phyloP scores from a whole-genome alignment of 2,888 invertebrate genomes.

The Corbicula japonica region DNA sequence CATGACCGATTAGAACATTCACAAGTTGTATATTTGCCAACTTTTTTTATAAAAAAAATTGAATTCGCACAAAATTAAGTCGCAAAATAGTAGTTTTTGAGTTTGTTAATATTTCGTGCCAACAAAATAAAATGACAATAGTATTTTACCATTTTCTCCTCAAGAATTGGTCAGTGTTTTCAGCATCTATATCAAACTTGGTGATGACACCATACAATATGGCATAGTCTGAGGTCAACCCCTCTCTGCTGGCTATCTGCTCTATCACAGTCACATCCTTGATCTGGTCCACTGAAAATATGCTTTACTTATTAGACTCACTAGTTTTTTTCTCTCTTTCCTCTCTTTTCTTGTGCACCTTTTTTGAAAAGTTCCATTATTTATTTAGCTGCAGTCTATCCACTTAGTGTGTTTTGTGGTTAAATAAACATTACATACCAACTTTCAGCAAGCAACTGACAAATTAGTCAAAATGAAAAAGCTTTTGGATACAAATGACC shows the following conservation, averaged over 20 bases:
- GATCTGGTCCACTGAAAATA: slow-evolving; percentile 74
- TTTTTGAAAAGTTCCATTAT: no score
- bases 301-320: no score
- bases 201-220: slow-evolving; percentile 79
- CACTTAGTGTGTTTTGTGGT: no score
- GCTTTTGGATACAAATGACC: no score
- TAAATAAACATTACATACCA: no score
- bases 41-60: neutral
- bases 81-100: neutral
- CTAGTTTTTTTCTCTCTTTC: no score
- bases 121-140: neutral
- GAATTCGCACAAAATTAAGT: neutral
- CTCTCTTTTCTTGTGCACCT: no score
- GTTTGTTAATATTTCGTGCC: neutral
- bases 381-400: no score
- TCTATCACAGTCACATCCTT: slow-evolving; percentile 71
- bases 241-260: slow-evolving; percentile 62
- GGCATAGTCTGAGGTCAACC: slow-evolving; percentile 69
- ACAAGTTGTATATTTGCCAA: no score
- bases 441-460: no score
- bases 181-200: slow-evolving; percentile 81
- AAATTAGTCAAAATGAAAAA: no score
- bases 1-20: no score
- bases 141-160: slow-evolving; percentile 74
- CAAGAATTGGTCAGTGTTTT: slow-evolving; percentile 67